A percentile compares a stretch with the other conserved stretches of the same genome.
These are phyloP conservation scores for Polydesmus complanatus DNA, from an alignment of 2,888 invertebrate genomes.

Conservation along the genomic window DNA sequence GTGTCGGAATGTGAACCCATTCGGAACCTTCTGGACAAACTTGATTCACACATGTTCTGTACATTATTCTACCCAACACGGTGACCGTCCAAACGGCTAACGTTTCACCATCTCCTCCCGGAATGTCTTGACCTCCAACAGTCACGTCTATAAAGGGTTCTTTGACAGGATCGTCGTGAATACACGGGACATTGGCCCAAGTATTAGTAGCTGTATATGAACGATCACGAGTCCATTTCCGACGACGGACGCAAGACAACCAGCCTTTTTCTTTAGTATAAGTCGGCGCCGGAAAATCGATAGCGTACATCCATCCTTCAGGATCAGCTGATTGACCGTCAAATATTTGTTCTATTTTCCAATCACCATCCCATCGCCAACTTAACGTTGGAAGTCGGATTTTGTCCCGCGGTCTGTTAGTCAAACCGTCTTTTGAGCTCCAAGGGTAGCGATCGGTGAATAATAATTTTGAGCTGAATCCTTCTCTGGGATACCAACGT, in stretches of 20 bases:
- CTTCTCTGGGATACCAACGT: conserved; percentile 81
- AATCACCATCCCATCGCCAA: conserved; percentile 94
- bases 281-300: conserved; percentile 67
- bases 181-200: conserved; percentile 62
- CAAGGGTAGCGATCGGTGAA: conserved; percentile 79
- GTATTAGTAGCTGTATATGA: conserved; percentile 78
- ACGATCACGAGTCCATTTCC: conserved; percentile 78
- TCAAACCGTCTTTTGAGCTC: conserved; percentile 68
- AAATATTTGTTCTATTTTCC: conserved; percentile 44
- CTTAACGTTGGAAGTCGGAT: conserved; percentile 82
- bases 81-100: conserved; percentile 87
- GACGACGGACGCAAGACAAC: conserved; percentile 76
- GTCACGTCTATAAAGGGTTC: conserved; percentile 86
- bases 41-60: conserved; percentile 62
- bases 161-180: conserved; percentile 34
- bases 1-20: conserved; percentile 65
- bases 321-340: conserved; percentile 36
- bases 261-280: conserved; percentile 67
- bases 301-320: conserved; percentile 76
- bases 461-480: conserved; percentile 64
- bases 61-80: conserved; percentile 79
- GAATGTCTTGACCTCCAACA: conserved; percentile 69
- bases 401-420: conserved; percentile 60
- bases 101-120: conserved; percentile 56
- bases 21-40: conserved; percentile 73